Base-by-base conservation (phyloP, 2,888 invertebrate species). In the Isoperla grammatica region DNA sequence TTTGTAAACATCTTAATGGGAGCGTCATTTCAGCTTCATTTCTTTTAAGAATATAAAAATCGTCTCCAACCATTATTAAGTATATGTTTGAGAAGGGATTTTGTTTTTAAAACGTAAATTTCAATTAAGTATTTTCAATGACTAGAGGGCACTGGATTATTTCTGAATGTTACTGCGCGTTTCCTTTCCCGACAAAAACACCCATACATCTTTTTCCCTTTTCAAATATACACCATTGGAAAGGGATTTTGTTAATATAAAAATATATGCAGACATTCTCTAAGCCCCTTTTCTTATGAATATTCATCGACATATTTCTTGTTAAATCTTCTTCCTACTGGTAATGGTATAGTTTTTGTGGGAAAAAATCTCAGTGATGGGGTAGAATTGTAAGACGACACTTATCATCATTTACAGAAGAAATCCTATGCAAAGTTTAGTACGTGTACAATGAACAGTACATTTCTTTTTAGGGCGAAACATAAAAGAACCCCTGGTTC, bases 271-370 rank as follows among this genome's bases (percentile, higher is more conserved):
- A 53, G 53, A 53, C 53, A 53, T 53, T 53, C 37, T 17, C 39
- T 53, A 53, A 53, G 53, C 53, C 13, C 39, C 53, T 53, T 53
- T 19, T 53, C 53, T 53, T 53, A 53, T 53, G 53, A 53, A 53
- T 53, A 53, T 53, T 35, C 53, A 53, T 39, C 37, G 53, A 53
- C 53, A 53, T 53, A 53, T 53, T 53, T 53, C 53, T 37, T 39
- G 37, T 39, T 37, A 53, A 53, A 53, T 39, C 53, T 53, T 39
- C 53, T 12, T 37, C 20, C 53, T 53, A n/a, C n/a, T n/a, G n/a
- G n/a, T 29, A 53, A 53, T 53, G 53, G 53, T 15, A 53, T 37
- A 37, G 20, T 35, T 53, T 53, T 37, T 53, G 4, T 39, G 11
- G 20, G 17, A 17, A 53, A 53, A 15, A 53, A 13, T 53, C 53